Conservation (phyloP, 2,113 vertebrate genomes). For the Sinocyclocheilus grahami region DNA sequence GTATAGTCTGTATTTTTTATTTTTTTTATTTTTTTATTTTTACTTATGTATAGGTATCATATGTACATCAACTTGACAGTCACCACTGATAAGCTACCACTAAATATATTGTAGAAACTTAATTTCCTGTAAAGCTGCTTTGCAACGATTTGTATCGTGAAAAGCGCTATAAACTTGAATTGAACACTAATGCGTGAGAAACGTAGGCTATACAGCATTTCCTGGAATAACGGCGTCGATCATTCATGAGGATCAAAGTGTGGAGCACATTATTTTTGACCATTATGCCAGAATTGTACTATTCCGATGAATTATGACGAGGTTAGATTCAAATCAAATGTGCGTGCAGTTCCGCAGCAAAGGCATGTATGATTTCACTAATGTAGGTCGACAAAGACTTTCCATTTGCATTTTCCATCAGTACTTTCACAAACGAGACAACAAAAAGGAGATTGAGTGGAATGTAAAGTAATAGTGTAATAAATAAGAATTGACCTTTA, state of each 20-base stretch:
- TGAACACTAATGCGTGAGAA: neutral
- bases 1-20: no score
- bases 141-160: no score
- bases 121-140: no score
- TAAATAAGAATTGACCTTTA: slow-evolving; percentile 14
- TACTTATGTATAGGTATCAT: no score
- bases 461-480: neutral
- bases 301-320: neutral
- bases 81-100: no score
- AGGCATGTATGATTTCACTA: neutral
- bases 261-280: neutral
- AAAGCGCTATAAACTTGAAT: no score
- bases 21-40: no score
- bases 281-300: neutral
- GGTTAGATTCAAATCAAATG: neutral
- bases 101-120: no score
- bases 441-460: neutral
- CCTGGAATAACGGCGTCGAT: neutral
- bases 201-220: neutral
- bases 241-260: neutral
- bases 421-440: neutral
- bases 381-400: neutral
- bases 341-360: neutral
- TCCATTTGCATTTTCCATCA: slow-evolving; percentile 10
- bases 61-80: no score